These are phyloP conservation scores for Trichonephila clavata DNA, from an alignment of 1,140 invertebrate species.

Conservation along the genomic window DNA sequence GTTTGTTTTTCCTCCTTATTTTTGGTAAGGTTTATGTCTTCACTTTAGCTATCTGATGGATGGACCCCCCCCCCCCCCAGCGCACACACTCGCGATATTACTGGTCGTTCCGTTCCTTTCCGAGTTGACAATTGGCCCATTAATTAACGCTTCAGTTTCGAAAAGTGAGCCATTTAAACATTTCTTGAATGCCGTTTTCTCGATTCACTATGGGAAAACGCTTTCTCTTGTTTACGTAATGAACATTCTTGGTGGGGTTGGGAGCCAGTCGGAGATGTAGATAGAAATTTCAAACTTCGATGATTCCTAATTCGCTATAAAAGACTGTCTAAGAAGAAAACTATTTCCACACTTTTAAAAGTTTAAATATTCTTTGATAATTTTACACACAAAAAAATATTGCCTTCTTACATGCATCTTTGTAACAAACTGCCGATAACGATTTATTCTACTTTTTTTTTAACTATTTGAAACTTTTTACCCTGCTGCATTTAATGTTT, in stretches of 20 bases:
- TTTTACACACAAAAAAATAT: too few species aligned
- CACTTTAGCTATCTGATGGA: conserved; percentile 31
- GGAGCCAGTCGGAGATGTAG: not conserved
- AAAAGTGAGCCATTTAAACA: conserved; percentile 38
- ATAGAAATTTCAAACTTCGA: not conserved
- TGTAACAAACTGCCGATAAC: too few species aligned
- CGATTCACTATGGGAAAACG: conserved; percentile 33
- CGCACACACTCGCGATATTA: not conserved
- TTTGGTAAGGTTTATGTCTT: conserved; percentile 56
- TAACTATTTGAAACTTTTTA: too few species aligned
- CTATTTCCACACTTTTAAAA: too few species aligned
- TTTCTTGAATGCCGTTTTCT: conserved; percentile 21
- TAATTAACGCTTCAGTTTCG: conserved; percentile 46
- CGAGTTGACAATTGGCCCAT: conserved; percentile 51
- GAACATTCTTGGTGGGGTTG: not conserved
- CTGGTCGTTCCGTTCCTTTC: not conserved
- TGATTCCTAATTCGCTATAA: not conserved
- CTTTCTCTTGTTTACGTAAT: conserved; percentile 26
- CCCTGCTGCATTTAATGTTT: too few species aligned
- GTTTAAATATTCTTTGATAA: too few species aligned
- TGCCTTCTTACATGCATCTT: too few species aligned
- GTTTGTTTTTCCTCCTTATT: conserved; percentile 61
- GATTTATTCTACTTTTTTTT: too few species aligned
- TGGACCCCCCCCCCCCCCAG: not conserved
- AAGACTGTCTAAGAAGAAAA: too few species aligned